Percentiles rank a stretch among this genome's conserved stretches.
phyloP scores from a whole-genome alignment of 2,113 vertebrate species.

The Lepus timidus region DNA sequence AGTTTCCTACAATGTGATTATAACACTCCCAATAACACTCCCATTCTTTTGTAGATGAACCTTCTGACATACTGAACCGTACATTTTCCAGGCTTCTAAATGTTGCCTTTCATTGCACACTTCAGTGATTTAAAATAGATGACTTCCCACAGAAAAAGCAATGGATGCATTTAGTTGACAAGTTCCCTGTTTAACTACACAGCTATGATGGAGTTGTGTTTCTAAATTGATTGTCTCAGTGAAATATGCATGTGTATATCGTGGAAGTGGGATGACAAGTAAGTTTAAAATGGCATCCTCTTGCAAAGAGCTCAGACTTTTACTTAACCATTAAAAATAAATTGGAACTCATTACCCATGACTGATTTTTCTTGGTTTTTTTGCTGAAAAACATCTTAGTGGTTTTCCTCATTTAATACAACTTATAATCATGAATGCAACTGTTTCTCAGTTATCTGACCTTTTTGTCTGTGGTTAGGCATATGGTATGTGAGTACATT shows the following conservation, averaged over 20 bases:
- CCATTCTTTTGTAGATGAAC: conserved; percentile 79
- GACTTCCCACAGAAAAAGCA: background rate
- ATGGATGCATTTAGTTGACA: background rate
- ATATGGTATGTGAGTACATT: background rate
- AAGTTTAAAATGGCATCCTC: conserved; percentile 7
- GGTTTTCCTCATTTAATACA: background rate
- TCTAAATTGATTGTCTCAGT: conserved; percentile 17
- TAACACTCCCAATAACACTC: conserved; percentile 71
- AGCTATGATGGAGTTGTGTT: background rate
- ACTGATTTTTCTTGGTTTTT: background rate
- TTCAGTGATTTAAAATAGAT: conserved; percentile 57
- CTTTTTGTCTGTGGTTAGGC: conserved; percentile 30
- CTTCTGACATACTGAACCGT: conserved; percentile 62
- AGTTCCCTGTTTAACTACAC: conserved; percentile 53
- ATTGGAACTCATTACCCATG: background rate
- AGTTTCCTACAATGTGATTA: conserved; percentile 64
- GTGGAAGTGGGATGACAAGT: background rate
- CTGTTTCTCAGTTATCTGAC: conserved; percentile 22
- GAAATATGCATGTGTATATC: conserved; percentile 10
- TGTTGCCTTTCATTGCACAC: conserved; percentile 54
- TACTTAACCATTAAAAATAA: conserved; percentile 25
- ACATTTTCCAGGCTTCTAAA: conserved; percentile 59
- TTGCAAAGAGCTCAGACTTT: conserved; percentile 50
- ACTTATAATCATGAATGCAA: background rate
- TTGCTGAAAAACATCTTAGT: background rate